Evolutionary conservation across 2,888 invertebrate genomes (phyloP).

Genomic region (Embidobia sp.): DNA sequence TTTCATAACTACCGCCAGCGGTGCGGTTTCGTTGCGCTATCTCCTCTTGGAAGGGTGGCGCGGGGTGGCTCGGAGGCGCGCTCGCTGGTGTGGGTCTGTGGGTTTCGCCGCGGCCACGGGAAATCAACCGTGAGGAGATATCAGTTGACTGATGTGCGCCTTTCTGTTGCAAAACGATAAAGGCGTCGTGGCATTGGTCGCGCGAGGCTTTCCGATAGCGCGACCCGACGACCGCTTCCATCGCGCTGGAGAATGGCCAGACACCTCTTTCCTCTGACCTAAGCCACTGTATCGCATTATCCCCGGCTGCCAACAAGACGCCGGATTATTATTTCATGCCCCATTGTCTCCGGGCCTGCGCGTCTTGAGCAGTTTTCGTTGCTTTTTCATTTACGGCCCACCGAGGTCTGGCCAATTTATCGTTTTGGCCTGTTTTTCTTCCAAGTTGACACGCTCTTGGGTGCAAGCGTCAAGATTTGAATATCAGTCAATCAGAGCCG

Average conservation of each 20-base stretch:
- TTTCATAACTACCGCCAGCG: slow-evolving; percentile 78
- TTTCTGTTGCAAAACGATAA: slow-evolving; percentile 82
- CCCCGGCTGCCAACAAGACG: slow-evolving; percentile 47
- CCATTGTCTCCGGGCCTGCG: no score
- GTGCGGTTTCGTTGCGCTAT: slow-evolving; percentile 69
- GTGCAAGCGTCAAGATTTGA: no score
- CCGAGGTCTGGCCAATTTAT: no score
- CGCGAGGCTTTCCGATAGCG: slow-evolving; percentile 79
- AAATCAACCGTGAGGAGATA: slow-evolving; percentile 82
- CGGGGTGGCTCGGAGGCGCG: slow-evolving; percentile 58
- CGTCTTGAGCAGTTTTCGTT: no score
- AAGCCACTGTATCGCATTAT: slow-evolving; percentile 54
- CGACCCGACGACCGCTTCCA: slow-evolving; percentile 41
- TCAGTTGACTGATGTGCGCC: slow-evolving; percentile 82
- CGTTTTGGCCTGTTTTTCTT: no score
- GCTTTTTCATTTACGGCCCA: no score
- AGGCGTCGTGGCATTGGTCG: slow-evolving; percentile 81
- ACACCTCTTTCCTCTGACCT: slow-evolving; percentile 51
- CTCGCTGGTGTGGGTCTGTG: slow-evolving; percentile 57
- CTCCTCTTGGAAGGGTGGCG: slow-evolving; percentile 51
- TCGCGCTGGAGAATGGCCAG: slow-evolving; percentile 60
- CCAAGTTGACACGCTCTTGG: no score
- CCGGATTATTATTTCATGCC: slow-evolving; percentile 56
- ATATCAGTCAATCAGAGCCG: no score
- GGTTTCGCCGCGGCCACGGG: slow-evolving; percentile 80